A percentile compares a stretch with the other conserved stretches of the same genome.
These are phyloP conservation scores for Orthosia cruda DNA, from an alignment of 2,888 invertebrate species.

Conservation along the genomic window DNA sequence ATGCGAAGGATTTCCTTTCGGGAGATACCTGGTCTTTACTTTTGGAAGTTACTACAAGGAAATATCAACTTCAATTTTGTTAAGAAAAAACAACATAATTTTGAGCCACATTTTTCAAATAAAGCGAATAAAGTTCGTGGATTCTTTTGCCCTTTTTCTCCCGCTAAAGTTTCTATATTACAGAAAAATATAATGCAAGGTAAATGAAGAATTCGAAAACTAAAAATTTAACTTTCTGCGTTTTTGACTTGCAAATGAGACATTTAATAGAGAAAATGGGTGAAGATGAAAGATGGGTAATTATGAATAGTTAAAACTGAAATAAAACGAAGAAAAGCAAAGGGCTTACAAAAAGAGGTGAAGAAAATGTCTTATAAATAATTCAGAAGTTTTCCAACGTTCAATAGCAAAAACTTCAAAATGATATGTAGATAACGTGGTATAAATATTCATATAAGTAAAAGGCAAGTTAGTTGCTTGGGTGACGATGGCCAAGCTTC, in stretches of 20 bases:
- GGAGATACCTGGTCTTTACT: not conserved
- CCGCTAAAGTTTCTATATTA: slow-evolving; percentile 12
- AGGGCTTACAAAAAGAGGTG: slow-evolving; percentile 10
- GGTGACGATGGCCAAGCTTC: not conserved
- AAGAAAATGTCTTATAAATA: slow-evolving; percentile 35
- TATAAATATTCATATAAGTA: slow-evolving; percentile 35
- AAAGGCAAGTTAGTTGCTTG: slow-evolving; percentile 30
- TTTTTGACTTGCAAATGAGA: slow-evolving; percentile 12
- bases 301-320: slow-evolving; percentile 13
- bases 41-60: not conserved
- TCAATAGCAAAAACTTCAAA: slow-evolving; percentile 31
- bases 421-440: slow-evolving; percentile 21
- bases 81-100: slow-evolving; percentile 1
- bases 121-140: not conserved
- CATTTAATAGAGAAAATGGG: not conserved
- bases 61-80: not conserved
- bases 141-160: not conserved
- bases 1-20: no score
- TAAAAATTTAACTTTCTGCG: slow-evolving; percentile 2
- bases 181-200: not conserved
- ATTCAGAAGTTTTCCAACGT: slow-evolving; percentile 24
- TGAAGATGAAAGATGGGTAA: not conserved
- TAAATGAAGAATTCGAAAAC: not conserved
- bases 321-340: slow-evolving; percentile 26
- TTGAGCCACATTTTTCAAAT: slow-evolving; percentile 2